Percentiles rank a stretch among this genome's conserved stretches.
Conservation (phyloP, 2,888 invertebrate species). For the Sycophila texana region DNA sequence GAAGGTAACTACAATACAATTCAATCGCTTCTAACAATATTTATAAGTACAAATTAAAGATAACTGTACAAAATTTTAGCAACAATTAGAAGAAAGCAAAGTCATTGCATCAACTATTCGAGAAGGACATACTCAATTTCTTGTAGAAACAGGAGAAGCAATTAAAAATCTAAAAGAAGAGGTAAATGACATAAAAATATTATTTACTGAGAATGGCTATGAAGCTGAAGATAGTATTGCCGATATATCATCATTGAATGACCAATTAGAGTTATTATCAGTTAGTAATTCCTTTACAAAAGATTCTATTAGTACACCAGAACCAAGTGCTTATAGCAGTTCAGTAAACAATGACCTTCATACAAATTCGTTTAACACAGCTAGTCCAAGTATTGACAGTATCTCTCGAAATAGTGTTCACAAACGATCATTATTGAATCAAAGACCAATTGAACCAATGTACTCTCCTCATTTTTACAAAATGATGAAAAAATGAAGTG, state of each 20-base stretch:
- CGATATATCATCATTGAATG: conserved; percentile 36
- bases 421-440: conserved; percentile 15
- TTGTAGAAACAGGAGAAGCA: conserved; percentile 42
- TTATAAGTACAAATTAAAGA: background rate
- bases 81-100: conserved; percentile 37
- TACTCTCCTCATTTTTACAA: conserved; percentile 54
- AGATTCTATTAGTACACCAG: background rate
- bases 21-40: background rate
- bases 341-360: background rate
- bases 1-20: conserved; percentile 25
- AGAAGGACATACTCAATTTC: conserved; percentile 34
- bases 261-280: conserved; percentile 32
- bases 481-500: conserved; percentile 38
- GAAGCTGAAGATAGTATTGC: conserved; percentile 36
- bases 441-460: conserved; percentile 44
- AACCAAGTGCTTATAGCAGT: conserved; percentile 23
- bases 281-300: conserved; percentile 20
- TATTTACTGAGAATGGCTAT: conserved; percentile 55
- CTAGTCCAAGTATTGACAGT: conserved; percentile 7
- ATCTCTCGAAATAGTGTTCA: background rate
- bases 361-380: background rate
- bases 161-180: conserved; percentile 44
- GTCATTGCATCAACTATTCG: conserved; percentile 1
- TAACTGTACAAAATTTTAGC: conserved; percentile 34
- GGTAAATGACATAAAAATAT: conserved; percentile 50